phyloP scores from a whole-genome alignment of 2,113 vertebrate genomes.

The Muntiacus reevesi region DNA sequence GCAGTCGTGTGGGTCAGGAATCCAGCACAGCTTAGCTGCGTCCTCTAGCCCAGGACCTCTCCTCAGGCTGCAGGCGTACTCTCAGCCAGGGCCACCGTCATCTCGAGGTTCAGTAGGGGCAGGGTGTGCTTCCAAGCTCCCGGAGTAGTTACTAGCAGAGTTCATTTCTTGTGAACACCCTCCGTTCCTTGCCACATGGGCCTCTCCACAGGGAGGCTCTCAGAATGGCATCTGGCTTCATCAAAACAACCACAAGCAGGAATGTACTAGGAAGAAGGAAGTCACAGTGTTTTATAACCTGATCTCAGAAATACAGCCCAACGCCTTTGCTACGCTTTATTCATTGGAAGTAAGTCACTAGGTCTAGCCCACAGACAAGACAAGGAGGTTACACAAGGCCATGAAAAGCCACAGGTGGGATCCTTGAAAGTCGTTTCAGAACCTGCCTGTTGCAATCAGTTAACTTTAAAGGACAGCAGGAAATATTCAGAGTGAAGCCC shows the following conservation, averaged over 20 bases:
- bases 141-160: neutral
- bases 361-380: neutral
- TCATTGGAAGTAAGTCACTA: neutral
- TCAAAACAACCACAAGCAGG: neutral
- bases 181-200: neutral
- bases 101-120: neutral
- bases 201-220: neutral
- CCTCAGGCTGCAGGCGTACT: neutral
- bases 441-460: neutral
- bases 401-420: neutral
- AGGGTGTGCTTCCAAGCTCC: neutral
- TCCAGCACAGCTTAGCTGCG: neutral
- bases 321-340: neutral
- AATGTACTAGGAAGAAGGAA: neutral
- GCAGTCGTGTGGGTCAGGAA: neutral
- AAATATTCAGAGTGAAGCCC: neutral
- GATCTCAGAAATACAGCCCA: neutral
- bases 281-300: neutral
- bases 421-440: neutral
- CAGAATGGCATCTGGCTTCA: neutral
- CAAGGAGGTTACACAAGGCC: neutral
- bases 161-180: neutral
- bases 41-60: neutral
- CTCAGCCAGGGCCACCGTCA: neutral
- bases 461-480: neutral